Evolutionary conservation across 2,797 vertebrate genomes (phyloP), one percentile per base, ranked within the genome.

Genomic region (Eospalax fontanierii): DNA sequence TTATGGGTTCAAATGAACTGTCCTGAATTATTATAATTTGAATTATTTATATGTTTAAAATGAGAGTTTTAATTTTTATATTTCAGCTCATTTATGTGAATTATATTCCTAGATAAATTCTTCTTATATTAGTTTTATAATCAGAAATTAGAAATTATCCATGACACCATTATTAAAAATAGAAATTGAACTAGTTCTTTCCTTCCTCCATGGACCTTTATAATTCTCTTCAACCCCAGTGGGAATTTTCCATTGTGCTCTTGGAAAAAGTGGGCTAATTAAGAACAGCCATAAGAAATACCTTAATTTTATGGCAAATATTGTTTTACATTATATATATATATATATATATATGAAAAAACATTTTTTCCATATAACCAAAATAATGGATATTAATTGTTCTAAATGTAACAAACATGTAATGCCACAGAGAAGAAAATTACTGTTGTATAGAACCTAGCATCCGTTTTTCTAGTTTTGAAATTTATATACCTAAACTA

Each of bases 41-140:
- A 95, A 96, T 97, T 96, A 97, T 95, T 97, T 95, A 93, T 94
- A 74, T 93, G 66, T 95, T 97, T 87, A 82, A 95, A 97, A 97
- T 96, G 81, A 95, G 87, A 89, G 54, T 73, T 96, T 96, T 95
- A 95, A 92, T 96, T 95, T 97, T 93, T 94, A n/a, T 89, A 81
- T 94, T 93, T 89, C 89, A 93, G 93, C 43, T 95, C 91, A 91
- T 88, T 92, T 95, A 35, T 95, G 74, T 92, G 79, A 95, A 38
- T 40, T 94, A 66, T 50, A 81, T 85, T 95, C 71, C 12, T 28
- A 79, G 65, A 87, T 82, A 87, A 96, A 78, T 91, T 87, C 68
- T 91, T 75, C 9, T 91, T 90, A 74, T 22, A 8, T 93, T 96
- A 95, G 30, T 89, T 96, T 93, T 94, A 85, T 94, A 95, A 84